These are phyloP conservation scores for Epirrita christyi DNA, from an alignment of 2,888 invertebrate species.

Conservation along the genomic window DNA sequence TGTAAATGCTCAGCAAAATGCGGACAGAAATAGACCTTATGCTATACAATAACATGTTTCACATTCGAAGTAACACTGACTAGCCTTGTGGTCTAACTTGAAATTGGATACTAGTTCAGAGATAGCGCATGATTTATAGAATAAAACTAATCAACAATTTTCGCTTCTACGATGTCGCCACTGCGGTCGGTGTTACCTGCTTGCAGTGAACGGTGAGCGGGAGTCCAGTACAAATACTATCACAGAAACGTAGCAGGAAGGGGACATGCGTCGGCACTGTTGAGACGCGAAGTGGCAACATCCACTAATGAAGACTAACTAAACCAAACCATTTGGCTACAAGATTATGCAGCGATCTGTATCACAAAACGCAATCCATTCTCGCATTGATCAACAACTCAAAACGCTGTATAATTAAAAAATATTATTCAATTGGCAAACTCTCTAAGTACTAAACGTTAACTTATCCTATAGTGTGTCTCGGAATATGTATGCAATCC, in stretches of 20 bases:
- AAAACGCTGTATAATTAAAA: constrained; percentile 61
- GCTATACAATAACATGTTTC: constrained; percentile 30
- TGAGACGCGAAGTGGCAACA: constrained; percentile 22
- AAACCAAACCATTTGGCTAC: constrained; percentile 59
- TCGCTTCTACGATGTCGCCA: constrained; percentile 44
- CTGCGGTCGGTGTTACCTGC: constrained; percentile 20
- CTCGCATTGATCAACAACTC: constrained; percentile 47
- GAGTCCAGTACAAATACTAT: constrained; percentile 29
- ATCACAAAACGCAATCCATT: constrained; percentile 38
- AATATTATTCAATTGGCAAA: constrained; percentile 60
- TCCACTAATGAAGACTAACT: constrained; percentile 39
- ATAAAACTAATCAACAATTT: constrained; percentile 76
- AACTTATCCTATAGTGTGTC: constrained; percentile 55
- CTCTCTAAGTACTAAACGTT: constrained; percentile 73
- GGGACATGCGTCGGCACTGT: constrained; percentile 22
- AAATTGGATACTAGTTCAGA: constrained; percentile 32
- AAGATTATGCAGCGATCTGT: constrained; percentile 48
- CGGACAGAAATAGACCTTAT: constrained; percentile 52
- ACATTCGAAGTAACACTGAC: constrained; percentile 48
- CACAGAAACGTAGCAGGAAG: constrained; percentile 35
- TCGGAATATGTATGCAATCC: neutral
- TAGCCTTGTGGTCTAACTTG: constrained; percentile 31
- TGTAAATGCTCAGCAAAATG: constrained; percentile 72
- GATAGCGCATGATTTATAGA: constrained; percentile 47
- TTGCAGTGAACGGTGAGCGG: neutral